A percentile compares a stretch with the other conserved stretches of the same genome.
Evolutionary conservation across 2,113 vertebrate species (phyloP).

Genomic region (Saguinus imperator): DNA sequence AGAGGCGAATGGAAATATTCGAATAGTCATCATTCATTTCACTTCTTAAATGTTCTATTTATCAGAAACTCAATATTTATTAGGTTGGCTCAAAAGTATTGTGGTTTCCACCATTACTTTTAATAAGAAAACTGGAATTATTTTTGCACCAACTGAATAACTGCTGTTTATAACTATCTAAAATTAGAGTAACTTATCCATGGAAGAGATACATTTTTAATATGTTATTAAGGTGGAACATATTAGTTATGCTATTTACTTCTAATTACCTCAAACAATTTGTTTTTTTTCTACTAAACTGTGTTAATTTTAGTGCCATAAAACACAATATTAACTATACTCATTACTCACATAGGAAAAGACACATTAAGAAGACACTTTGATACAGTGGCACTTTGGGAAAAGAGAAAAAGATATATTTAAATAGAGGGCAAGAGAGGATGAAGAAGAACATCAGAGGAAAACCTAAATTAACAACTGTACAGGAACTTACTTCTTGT

Average conservation of each 20-base stretch:
- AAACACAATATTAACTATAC: neutral
- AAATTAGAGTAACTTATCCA: constrained; percentile 20
- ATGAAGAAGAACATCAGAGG: neutral
- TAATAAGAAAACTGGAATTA: too few relatives aligned
- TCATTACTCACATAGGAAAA: neutral
- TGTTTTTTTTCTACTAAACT: constrained; percentile 65
- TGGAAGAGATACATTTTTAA: constrained; percentile 41
- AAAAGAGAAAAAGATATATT: neutral
- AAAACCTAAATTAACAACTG: neutral
- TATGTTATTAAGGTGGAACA: neutral
- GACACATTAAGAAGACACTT: neutral
- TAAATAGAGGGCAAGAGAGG: neutral
- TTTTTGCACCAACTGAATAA: neutral
- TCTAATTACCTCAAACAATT: constrained; percentile 54
- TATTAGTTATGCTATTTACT: neutral
- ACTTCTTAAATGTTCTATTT: constrained; percentile 59
- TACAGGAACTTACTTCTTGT: neutral
- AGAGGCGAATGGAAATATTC: neutral
- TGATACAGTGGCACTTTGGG: neutral
- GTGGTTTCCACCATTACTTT: too few relatives aligned
- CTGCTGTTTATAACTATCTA: constrained; percentile 50
- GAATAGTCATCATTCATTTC: constrained; percentile 49
- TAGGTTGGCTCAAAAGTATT: too few relatives aligned
- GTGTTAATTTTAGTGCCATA: neutral
- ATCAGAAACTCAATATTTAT: constrained; percentile 35